phyloP scores from a whole-genome alignment of 2,888 invertebrate species.

The Apamea epomidion region DNA sequence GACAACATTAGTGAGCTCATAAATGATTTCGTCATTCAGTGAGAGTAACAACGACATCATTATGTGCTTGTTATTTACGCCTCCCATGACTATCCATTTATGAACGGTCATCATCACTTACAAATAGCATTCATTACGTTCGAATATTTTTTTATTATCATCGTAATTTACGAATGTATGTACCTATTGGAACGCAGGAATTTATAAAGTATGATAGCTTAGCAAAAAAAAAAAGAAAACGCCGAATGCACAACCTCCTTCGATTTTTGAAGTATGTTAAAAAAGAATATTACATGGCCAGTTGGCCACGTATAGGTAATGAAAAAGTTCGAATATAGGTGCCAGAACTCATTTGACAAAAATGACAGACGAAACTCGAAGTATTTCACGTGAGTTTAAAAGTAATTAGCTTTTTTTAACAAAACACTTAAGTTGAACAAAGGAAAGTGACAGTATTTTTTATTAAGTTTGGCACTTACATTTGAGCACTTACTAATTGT shows the following conservation, averaged over 20 bases:
- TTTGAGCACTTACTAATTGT: conserved; percentile 48
- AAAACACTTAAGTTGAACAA: conserved; percentile 31
- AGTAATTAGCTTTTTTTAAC: conserved; percentile 34
- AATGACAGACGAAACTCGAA: conserved; percentile 1
- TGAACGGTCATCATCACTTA: conserved; percentile 36
- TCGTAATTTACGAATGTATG: background rate
- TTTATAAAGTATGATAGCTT: conserved; percentile 6
- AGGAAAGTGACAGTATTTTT: conserved; percentile 51
- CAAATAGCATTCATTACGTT: conserved; percentile 24
- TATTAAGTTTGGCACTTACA: conserved; percentile 39
- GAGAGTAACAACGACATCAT: conserved; percentile 50
- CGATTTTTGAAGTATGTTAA: background rate
- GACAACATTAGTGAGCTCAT: conserved; percentile 19
- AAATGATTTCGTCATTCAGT: conserved; percentile 38
- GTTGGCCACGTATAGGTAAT: background rate
- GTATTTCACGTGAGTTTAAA: conserved; percentile 16
- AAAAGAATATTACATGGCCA: background rate
- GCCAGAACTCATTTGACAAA: conserved; percentile 12
- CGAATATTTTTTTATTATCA: conserved; percentile 4
- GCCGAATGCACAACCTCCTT: background rate
- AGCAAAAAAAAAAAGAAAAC: background rate
- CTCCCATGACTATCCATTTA: conserved; percentile 42
- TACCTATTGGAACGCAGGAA: background rate
- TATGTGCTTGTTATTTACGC: conserved; percentile 56
- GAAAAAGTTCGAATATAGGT: background rate